Evolutionary conservation across 2,888 invertebrate genomes (phyloP).

Genomic region (Ectemnius continuus): DNA sequence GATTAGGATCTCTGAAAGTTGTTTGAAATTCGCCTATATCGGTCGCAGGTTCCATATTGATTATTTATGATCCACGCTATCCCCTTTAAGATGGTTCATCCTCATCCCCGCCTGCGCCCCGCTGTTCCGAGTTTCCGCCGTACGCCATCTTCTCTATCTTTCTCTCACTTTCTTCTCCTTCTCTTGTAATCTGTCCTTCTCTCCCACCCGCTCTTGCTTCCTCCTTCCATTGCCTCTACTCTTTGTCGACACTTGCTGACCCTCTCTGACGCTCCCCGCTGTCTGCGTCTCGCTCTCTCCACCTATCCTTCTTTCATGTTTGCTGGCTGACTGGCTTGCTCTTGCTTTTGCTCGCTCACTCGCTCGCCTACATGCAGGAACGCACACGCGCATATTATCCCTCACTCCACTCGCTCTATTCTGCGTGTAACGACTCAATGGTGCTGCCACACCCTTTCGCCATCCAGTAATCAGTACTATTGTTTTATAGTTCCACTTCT

Average conservation of each 20-base stretch:
- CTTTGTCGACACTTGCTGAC: not conserved
- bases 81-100: slow-evolving; percentile 77
- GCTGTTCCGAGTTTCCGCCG: slow-evolving; percentile 60
- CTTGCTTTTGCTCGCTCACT: slow-evolving; percentile 2
- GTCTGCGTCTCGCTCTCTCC: slow-evolving; percentile 29
- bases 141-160: slow-evolving; percentile 49
- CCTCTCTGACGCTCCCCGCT: slow-evolving; percentile 13
- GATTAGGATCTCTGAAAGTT: no score
- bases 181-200: slow-evolving; percentile 31
- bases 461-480: slow-evolving; percentile 77
- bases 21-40: slow-evolving; percentile 47
- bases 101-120: slow-evolving; percentile 67
- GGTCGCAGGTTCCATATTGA: slow-evolving; percentile 73
- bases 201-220: slow-evolving; percentile 27
- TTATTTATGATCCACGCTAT: slow-evolving; percentile 74
- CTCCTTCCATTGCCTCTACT: slow-evolving; percentile 34
- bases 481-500: slow-evolving; percentile 72
- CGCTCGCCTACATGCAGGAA: slow-evolving; percentile 27
- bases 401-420: slow-evolving; percentile 67
- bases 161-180: slow-evolving; percentile 32
- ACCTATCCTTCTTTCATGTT: slow-evolving; percentile 25
- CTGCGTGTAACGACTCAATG: slow-evolving; percentile 77
- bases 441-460: slow-evolving; percentile 77
- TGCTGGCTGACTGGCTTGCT: slow-evolving; percentile 30
- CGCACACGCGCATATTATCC: slow-evolving; percentile 54